Conservation (phyloP, 2,888 invertebrate genomes). For the Malacosoma neustria region DNA sequence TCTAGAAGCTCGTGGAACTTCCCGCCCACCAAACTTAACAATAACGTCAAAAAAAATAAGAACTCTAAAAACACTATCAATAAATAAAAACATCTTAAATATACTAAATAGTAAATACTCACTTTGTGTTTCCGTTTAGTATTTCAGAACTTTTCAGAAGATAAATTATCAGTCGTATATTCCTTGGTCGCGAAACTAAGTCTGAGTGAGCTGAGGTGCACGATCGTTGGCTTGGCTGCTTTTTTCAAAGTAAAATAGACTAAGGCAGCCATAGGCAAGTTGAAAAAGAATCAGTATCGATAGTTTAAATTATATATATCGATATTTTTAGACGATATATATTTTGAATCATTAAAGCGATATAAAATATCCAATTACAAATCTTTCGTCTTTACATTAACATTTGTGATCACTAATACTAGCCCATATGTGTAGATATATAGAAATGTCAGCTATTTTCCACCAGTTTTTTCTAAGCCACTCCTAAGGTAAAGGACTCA, state of each 20-base stretch:
- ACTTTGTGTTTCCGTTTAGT: constrained; percentile 38
- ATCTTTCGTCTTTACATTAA: too few relatives aligned
- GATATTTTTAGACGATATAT: too few relatives aligned
- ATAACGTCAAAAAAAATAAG: background rate
- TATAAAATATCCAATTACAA: too few relatives aligned
- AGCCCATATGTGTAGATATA: too few relatives aligned
- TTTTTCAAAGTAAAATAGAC: constrained; percentile 58
- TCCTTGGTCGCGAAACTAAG: constrained; percentile 46
- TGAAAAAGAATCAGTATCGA: too few relatives aligned
- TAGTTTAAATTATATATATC: too few relatives aligned
- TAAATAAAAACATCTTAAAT: constrained; percentile 3
- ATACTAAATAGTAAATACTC: constrained; percentile 25
- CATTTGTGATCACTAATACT: too few relatives aligned
- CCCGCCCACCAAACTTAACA: constrained; percentile 2
- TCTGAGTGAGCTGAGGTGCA: constrained; percentile 66
- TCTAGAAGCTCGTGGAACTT: constrained; percentile 6
- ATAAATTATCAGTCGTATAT: constrained; percentile 33
- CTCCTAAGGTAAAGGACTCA: too few relatives aligned
- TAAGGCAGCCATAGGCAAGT: too few relatives aligned
- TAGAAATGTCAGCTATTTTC: too few relatives aligned
- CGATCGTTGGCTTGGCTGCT: constrained; percentile 69
- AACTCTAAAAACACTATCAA: background rate
- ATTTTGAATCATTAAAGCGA: too few relatives aligned
- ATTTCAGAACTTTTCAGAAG: constrained; percentile 20
- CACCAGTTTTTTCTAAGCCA: too few relatives aligned